Percentiles rank a stretch among this genome's conserved stretches.
These are phyloP conservation scores for Phytoseiulus persimilis DNA, from an alignment of 2,888 invertebrate species.

Conservation along the genomic window DNA sequence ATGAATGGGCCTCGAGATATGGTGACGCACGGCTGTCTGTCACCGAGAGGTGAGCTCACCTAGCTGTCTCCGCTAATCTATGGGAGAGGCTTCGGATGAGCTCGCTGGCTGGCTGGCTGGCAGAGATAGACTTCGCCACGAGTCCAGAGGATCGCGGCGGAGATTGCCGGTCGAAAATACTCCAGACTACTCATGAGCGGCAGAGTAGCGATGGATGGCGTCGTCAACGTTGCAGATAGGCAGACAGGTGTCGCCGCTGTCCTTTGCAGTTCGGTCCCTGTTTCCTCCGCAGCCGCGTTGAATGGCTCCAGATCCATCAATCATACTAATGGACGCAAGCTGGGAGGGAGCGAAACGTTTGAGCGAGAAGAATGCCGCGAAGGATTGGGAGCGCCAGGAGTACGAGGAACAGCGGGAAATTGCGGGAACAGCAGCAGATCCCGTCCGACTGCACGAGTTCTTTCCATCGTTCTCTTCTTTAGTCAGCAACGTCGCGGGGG, in stretches of 20 bases:
- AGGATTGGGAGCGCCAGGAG: neutral
- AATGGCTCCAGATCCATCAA: neutral
- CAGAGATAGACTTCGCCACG: neutral
- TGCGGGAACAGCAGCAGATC: neutral
- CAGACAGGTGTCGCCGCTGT: neutral
- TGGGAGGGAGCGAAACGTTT: neutral
- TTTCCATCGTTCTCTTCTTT: neutral
- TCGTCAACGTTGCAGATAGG: neutral
- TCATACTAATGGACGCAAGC: constrained; percentile 5
- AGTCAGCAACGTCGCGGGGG: neutral
- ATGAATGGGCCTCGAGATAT: neutral
- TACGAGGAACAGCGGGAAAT: neutral
- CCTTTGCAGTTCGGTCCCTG: constrained; percentile 5
- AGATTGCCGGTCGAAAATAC: neutral
- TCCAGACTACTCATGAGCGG: neutral
- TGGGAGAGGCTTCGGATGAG: neutral
- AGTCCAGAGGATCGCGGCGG: neutral
- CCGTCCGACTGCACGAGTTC: neutral
- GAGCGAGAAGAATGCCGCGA: constrained; percentile 5
- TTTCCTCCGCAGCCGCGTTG: neutral
- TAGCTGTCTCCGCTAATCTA: neutral
- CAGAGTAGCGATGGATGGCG: neutral
- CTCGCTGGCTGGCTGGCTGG: neutral
- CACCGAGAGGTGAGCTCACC: neutral
- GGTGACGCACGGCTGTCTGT: neutral